phyloP scores from a whole-genome alignment of 2,113 vertebrate genomes.

The Jaculus jaculus region DNA sequence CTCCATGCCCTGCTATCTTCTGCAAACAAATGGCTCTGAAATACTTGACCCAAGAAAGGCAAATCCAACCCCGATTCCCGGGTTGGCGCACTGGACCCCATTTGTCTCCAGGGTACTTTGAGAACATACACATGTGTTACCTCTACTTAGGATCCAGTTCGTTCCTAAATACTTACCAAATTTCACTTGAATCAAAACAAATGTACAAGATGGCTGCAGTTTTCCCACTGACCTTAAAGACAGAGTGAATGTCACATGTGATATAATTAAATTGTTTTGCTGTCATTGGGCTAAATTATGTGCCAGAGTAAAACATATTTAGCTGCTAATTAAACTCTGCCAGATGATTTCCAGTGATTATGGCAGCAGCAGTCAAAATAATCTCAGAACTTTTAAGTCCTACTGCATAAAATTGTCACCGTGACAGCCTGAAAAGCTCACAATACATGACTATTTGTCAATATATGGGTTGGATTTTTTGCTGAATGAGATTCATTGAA shows the following conservation, averaged over 20 bases:
- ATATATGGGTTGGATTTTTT: not conserved
- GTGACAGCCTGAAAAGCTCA: not conserved
- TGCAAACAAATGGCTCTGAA: not conserved
- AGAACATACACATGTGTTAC: not conserved
- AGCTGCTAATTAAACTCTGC: not conserved
- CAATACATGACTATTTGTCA: not conserved
- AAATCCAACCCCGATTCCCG: not conserved
- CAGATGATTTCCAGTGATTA: not conserved
- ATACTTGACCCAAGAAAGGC: not conserved
- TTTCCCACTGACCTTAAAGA: not conserved
- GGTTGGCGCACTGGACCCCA: not conserved
- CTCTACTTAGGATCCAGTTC: not conserved
- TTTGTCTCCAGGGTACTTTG: not conserved
- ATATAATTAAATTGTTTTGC: not conserved
- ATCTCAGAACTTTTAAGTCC: not conserved
- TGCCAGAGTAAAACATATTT: constrained; percentile 3
- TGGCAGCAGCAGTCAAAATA: not conserved
- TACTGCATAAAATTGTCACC: not conserved
- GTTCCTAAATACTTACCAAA: not conserved
- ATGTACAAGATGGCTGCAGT: not conserved
- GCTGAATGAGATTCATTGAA: not conserved
- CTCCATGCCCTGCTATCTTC: not conserved
- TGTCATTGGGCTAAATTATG: not conserved
- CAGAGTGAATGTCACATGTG: not conserved
- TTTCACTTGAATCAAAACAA: not conserved